These are phyloP conservation scores for Xanthia togata DNA, from an alignment of 2,888 invertebrate genomes.

Conservation along the genomic window DNA sequence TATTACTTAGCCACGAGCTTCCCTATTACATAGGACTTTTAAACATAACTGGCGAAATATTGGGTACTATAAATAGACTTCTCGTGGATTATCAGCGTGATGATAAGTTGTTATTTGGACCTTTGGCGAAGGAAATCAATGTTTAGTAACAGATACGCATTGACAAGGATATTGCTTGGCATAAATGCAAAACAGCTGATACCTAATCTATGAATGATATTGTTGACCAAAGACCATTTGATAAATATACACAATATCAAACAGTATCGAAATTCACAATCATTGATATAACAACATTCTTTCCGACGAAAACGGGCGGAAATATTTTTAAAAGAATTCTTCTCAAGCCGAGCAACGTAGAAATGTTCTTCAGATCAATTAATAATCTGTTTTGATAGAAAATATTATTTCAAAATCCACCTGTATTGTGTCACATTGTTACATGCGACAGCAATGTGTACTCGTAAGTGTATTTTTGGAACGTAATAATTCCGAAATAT, in stretches of 20 bases:
- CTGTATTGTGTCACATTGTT: slow-evolving; percentile 13
- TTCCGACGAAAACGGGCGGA: neutral
- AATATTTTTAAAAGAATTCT: slow-evolving; percentile 11
- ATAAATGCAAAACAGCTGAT: neutral
- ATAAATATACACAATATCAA: neutral
- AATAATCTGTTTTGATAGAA: slow-evolving; percentile 13
- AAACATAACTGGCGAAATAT: no score
- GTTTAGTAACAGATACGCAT: neutral
- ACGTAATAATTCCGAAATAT: slow-evolving; percentile 33
- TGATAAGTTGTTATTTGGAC: neutral
- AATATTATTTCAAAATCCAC: slow-evolving; percentile 10
- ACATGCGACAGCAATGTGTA: slow-evolving; percentile 9
- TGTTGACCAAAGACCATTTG: neutral
- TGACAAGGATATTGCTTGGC: neutral
- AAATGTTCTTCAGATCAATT: slow-evolving; percentile 1
- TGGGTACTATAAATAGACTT: neutral
- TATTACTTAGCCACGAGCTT: no score
- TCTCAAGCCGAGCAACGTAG: neutral
- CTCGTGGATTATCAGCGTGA: neutral
- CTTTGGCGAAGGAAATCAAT: neutral
- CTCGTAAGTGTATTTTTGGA: neutral
- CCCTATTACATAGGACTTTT: neutral
- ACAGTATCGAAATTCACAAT: slow-evolving; percentile 7
- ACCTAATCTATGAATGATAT: neutral
- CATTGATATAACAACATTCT: neutral